These are phyloP conservation scores for Todiramphus chloris DNA, from an alignment of 2,113 vertebrate genomes.

Conservation along the genomic window DNA sequence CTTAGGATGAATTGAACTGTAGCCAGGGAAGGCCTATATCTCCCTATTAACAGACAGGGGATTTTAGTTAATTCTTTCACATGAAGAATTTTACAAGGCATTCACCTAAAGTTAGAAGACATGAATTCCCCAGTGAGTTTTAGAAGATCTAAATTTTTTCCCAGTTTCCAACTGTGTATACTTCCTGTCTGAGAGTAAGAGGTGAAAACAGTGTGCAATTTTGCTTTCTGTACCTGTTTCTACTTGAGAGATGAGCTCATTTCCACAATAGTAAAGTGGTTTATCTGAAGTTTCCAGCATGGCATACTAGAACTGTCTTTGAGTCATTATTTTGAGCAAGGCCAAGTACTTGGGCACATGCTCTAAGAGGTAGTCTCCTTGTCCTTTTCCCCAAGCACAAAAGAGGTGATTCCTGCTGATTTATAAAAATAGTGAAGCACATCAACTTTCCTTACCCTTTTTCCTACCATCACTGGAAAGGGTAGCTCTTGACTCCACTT, in stretches of 20 bases:
- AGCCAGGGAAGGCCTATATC: not conserved
- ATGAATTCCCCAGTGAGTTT: not conserved
- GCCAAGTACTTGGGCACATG: not conserved
- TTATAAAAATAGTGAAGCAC: not conserved
- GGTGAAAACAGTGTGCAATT: not conserved
- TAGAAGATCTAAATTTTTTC: not conserved
- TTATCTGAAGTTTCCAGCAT: not conserved
- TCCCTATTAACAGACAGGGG: not conserved
- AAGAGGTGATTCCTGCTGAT: not conserved
- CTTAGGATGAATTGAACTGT: not conserved
- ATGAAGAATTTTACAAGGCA: not conserved
- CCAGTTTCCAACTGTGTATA: not conserved
- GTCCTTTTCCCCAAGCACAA: not conserved
- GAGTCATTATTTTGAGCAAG: not conserved
- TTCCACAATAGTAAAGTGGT: not conserved
- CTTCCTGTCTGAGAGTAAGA: not conserved
- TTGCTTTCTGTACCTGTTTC: not conserved
- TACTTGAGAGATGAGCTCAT: not conserved
- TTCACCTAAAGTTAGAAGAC: not conserved
- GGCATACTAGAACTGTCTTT: not conserved
- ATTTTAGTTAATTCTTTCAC: not conserved
- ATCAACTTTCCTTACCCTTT: not conserved
- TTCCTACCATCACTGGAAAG: not conserved
- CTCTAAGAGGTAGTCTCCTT: not conserved
- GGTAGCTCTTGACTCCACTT: not conserved